Evolutionary conservation across 92 coral and sea anemone species (phyloP), one percentile per base, ranked within the genome.

Genomic region (Epizoanthus illoricatus): DNA sequence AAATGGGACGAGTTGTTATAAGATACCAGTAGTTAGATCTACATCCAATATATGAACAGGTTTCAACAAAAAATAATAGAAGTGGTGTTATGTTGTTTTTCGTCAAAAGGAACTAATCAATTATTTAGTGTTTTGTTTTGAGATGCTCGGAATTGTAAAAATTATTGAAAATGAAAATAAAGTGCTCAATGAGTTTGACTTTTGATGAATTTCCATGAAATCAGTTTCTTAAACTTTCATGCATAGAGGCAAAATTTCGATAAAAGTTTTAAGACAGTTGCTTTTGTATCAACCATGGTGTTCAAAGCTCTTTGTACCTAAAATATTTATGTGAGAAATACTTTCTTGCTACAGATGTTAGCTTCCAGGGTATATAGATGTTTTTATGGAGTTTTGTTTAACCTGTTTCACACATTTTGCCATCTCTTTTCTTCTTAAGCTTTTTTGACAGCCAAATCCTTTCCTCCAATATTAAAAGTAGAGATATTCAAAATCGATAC

Each of bases 241-340:
- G n/a, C 10, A 41, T 19, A 78, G 45, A 43, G 28, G 39, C 47
- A 64, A 21, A 45, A 39, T 78, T 42, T 19, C 42, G 49, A 20
- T 62, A 16, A 33, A 33, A 17, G 33, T 40, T 16, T 60, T 16
- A 74, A 10, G 43, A 76, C 55, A 7, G 24, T 56, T 78, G 59
- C 56, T 63, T 78, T 63, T 71, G 43, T 41, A 41, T 39, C 28
- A 15, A 49, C 42, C 13, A 76, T 5, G 1, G 23, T 0, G 21
- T 63, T 78, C 11, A 19, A n/a, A 42, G 60, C 59, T 61, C 47
- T 62, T 62, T 67, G 9, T 39, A 17, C 4, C 40, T 63, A 61
- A 71, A 78, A 78, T 61, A 78, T 78, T 78, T n/a, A 78, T 78
- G 45, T 78, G 82, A n/a, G 82, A 63, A 78, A 47, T 24, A 10